Evolutionary conservation across 2,888 invertebrate species (phyloP).

Genomic region (Lepidochrysops patricia): DNA sequence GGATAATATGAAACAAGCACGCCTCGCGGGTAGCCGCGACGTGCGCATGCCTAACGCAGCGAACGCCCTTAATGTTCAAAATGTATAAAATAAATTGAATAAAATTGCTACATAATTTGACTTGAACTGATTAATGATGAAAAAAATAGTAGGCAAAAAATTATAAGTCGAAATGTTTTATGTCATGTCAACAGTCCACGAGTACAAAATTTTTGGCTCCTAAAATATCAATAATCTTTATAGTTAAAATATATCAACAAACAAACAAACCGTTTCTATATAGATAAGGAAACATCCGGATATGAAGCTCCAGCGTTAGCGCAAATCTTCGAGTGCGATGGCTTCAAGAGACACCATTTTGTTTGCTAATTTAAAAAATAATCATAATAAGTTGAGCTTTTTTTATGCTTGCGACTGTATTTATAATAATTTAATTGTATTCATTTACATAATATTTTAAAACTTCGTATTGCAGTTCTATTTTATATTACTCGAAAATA

Average conservation of each 20-base stretch:
- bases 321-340: not conserved
- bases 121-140: too few species aligned
- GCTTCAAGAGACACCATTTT: not conserved
- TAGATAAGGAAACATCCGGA: slow-evolving; percentile 6
- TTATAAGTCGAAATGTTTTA: too few species aligned
- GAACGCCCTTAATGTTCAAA: too few species aligned
- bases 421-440: not conserved
- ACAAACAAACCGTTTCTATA: not conserved
- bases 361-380: slow-evolving; percentile 3
- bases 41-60: too few species aligned
- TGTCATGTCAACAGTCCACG: not conserved
- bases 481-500: too few species aligned
- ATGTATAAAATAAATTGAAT: too few species aligned
- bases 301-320: not conserved
- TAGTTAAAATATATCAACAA: not conserved
- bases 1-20: too few species aligned
- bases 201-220: not conserved
- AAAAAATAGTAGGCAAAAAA: too few species aligned
- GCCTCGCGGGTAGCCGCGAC: too few species aligned
- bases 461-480: too few species aligned
- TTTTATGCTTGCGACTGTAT: not conserved
- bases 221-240: not conserved
- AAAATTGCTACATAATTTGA: too few species aligned
- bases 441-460: not conserved
- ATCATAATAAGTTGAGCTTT: slow-evolving; percentile 3